Evolutionary conservation across 2,888 invertebrate species (phyloP).

Genomic region (Diaperis boleti): DNA sequence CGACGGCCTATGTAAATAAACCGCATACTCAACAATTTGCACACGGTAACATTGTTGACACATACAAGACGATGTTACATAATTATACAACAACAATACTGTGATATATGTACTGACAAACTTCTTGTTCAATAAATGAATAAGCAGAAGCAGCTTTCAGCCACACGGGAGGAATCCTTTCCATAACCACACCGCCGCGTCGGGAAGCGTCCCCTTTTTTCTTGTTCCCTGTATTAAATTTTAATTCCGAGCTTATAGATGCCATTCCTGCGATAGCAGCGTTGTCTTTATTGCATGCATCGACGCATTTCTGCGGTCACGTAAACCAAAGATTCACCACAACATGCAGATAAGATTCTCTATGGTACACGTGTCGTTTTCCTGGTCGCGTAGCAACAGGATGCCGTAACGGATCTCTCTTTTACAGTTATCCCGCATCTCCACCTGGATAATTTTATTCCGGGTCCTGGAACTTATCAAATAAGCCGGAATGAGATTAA

Average conservation of each 20-base stretch:
- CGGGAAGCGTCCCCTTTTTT: constrained; percentile 4
- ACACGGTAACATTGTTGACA: no score
- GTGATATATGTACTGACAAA: no score
- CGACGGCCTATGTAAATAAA: no score
- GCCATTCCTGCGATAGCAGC: constrained; percentile 2
- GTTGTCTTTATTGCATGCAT: constrained; percentile 8
- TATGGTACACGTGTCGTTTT: constrained; percentile 33
- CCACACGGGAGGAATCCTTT: no score
- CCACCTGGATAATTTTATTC: constrained; percentile 32
- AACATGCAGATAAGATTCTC: constrained; percentile 19
- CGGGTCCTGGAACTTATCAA: constrained; percentile 20
- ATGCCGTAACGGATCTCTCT: not conserved
- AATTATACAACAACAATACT: no score
- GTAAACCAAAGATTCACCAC: constrained; percentile 4
- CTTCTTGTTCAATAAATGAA: no score
- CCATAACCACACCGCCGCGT: no score
- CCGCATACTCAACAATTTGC: no score
- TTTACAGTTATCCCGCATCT: constrained; percentile 20
- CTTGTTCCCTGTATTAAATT: constrained; percentile 7
- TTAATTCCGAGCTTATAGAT: constrained; percentile 13
- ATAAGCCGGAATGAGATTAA: constrained; percentile 23
- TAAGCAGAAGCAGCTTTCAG: no score
- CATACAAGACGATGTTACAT: no score
- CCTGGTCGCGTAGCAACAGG: constrained; percentile 33
- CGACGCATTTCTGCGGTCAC: constrained; percentile 11